phyloP scores from a whole-genome alignment of 2,888 invertebrate species.

The Netelia inedita region DNA sequence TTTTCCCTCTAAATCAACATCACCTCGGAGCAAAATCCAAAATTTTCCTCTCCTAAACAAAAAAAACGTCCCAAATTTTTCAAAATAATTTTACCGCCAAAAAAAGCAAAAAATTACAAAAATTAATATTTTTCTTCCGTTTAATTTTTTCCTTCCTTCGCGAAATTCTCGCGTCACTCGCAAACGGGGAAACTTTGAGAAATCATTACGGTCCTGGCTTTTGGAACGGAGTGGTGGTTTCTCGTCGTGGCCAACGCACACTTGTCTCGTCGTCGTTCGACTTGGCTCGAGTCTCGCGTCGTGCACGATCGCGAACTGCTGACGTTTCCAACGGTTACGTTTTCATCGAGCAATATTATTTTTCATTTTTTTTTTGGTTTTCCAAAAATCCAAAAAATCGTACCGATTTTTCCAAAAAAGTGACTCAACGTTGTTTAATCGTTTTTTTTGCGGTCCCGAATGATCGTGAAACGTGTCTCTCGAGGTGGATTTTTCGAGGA shows the following conservation, averaged over 20 bases:
- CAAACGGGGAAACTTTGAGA: neutral
- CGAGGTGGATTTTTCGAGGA: neutral
- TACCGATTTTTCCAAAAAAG: too few species aligned
- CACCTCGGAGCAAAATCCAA: neutral
- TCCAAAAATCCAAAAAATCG: too few species aligned
- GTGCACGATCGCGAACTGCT: conserved; percentile 81
- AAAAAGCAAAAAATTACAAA: neutral
- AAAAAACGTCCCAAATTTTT: too few species aligned
- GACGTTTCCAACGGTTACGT: conserved; percentile 77
- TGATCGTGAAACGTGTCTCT: too few species aligned
- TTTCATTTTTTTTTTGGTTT: neutral
- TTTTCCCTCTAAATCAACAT: neutral
- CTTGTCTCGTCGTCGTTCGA: conserved; percentile 80
- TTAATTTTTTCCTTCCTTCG: too few species aligned
- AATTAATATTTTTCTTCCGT: neutral
- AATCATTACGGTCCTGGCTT: conserved; percentile 78
- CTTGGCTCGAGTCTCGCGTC: conserved; percentile 77
- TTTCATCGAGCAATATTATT: neutral
- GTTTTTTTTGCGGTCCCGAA: neutral
- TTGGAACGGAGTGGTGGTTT: conserved; percentile 77
- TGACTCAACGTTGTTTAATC: too few species aligned
- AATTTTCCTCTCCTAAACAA: too few species aligned
- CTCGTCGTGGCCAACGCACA: conserved; percentile 74
- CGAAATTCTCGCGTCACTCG: too few species aligned
- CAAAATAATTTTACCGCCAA: too few species aligned